Conservation (phyloP, 2,797 vertebrate species). For the Tokudaia tokunoshimensis region DNA sequence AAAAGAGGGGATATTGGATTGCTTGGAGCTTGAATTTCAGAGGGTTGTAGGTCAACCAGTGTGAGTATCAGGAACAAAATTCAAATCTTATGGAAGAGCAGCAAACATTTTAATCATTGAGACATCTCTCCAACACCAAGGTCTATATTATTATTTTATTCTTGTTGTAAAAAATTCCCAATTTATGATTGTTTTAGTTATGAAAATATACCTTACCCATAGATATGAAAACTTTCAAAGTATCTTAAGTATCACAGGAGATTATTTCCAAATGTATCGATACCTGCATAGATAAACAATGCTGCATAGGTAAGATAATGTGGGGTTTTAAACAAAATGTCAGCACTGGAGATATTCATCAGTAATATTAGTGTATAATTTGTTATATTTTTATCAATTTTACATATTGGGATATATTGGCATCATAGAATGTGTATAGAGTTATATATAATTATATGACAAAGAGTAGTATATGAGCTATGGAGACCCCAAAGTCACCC, state of each 20-base stretch:
- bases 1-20: no score
- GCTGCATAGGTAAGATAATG: not conserved
- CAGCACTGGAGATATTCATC: not conserved
- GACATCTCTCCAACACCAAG: not conserved
- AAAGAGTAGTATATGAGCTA: not conserved
- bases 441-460: not conserved
- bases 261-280: not conserved
- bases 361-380: not conserved
- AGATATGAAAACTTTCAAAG: not conserved
- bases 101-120: not conserved
- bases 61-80: not conserved
- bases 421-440: not conserved
- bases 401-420: not conserved
- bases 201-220: not conserved
- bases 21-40: not conserved
- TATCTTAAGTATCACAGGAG: not conserved
- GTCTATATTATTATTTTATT: not conserved
- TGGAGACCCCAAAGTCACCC: not conserved
- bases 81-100: not conserved
- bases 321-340: not conserved
- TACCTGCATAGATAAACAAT: not conserved
- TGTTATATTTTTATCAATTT: not conserved
- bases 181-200: not conserved
- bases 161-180: not conserved
- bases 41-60: not conserved